Percentiles rank a stretch among this genome's conserved stretches.
phyloP scores from a whole-genome alignment of 2,888 invertebrate species.

The Lottia scabra region DNA sequence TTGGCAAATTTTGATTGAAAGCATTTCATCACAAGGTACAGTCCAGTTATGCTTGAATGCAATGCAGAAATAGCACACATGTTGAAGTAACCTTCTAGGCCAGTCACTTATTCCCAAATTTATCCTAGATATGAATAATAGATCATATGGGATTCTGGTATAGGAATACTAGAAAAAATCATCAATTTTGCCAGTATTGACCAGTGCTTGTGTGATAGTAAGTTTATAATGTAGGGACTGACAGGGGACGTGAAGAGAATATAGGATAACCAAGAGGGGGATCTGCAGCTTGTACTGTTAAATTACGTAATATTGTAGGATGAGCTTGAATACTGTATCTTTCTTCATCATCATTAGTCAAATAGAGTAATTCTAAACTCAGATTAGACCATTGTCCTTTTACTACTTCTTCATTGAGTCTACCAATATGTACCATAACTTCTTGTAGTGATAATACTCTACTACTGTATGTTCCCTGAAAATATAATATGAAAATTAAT shows the following conservation, averaged over 20 bases:
- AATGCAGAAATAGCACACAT: too few species aligned
- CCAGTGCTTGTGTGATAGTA: too few species aligned
- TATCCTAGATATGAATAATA: too few species aligned
- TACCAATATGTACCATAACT: constrained; percentile 62
- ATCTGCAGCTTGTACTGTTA: constrained; percentile 70
- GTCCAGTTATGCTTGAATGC: too few species aligned
- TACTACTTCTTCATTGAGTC: constrained; percentile 67
- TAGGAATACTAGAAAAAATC: too few species aligned
- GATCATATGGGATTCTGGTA: too few species aligned
- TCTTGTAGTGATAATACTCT: constrained; percentile 66
- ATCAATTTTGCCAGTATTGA: too few species aligned
- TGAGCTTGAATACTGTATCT: constrained; percentile 71
- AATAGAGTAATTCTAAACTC: constrained; percentile 70
- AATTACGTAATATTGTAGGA: constrained; percentile 68
- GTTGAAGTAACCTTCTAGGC: too few species aligned
- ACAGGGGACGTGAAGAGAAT: constrained; percentile 61
- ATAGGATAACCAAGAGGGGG: constrained; percentile 71
- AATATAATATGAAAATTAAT: too few species aligned
- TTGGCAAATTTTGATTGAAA: too few species aligned
- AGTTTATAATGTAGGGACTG: constrained; percentile 52
- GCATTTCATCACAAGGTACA: too few species aligned
- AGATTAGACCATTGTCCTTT: constrained; percentile 71
- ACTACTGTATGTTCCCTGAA: constrained; percentile 65
- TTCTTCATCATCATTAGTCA: constrained; percentile 73
- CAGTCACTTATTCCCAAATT: too few species aligned